Percentiles rank a stretch among this genome's conserved stretches.
Evolutionary conservation across 2,113 vertebrate genomes (phyloP).

Genomic region (Engraulis encrasicolus): DNA sequence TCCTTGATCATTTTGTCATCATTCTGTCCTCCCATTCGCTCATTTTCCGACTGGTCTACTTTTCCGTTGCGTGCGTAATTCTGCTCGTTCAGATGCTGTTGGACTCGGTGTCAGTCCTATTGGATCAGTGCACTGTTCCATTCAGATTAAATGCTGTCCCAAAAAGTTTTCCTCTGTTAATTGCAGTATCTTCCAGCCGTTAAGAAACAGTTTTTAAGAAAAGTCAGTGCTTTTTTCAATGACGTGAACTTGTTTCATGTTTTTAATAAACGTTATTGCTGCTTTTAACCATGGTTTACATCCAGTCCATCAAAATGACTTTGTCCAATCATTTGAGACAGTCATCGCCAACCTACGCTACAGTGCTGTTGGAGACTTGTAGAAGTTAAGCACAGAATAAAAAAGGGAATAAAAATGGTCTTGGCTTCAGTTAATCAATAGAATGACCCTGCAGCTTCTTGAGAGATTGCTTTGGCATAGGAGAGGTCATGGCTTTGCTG

Average conservation of each 20-base stretch:
- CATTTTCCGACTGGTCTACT: slow-evolving; percentile 63
- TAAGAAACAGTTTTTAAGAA: background rate
- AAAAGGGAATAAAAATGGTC: background rate
- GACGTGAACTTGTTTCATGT: background rate
- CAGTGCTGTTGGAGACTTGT: slow-evolving; percentile 1
- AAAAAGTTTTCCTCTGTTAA: background rate
- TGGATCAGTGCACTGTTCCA: slow-evolving; percentile 46
- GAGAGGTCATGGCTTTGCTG: slow-evolving; percentile 18
- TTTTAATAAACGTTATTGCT: background rate
- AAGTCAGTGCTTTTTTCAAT: background rate
- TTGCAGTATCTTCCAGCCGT: background rate
- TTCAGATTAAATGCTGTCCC: slow-evolving; percentile 4
- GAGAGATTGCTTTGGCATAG: background rate
- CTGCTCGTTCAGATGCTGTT: slow-evolving; percentile 45
- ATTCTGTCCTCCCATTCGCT: slow-evolving; percentile 64
- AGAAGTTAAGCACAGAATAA: background rate
- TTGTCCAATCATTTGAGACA: background rate
- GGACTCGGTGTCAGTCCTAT: slow-evolving; percentile 34
- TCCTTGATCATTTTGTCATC: slow-evolving; percentile 71
- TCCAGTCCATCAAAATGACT: background rate
- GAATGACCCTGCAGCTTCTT: background rate
- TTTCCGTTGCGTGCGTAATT: slow-evolving; percentile 60
- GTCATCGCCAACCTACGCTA: background rate
- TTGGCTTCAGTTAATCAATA: slow-evolving; percentile 41
- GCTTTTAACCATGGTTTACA: background rate